Evolutionary conservation across 2,797 vertebrate species (phyloP), one percentile per base, ranked within the genome.

Genomic region (Tangara arthus): DNA sequence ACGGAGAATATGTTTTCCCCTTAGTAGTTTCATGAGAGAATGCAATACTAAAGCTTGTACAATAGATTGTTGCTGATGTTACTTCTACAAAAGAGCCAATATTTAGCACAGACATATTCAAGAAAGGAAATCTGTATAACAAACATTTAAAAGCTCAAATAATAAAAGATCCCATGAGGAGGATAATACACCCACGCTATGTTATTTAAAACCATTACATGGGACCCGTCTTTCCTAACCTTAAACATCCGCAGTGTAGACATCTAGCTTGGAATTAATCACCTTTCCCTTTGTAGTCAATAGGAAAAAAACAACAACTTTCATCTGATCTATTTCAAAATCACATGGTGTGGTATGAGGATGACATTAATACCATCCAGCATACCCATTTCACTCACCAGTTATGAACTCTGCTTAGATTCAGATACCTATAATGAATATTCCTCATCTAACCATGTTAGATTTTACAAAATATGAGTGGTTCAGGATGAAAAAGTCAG

Each of bases 81-180:
- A 83, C 14, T 68, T 60, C 47, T 80, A 69, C 14, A 78, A 57
- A 93, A 85, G 23, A 84, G 16, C 12, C 55, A 93, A 47, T 78
- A 94, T 86, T 89, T 78, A 73, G 37, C 53, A 60, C 37, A 70
- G n/a, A 12, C 19, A 44, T 50, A 63, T 46, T 88, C 20, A 65
- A 68, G n/a, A 71, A 81, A n/a, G 14, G 18, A 69, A 81, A 86
- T 34, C 16, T 76, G 35, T 70, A 5, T 11, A 41, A 69, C 21
- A 82, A 82, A 68, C 13, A 37, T 37, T 90, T 69, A 87, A 92
- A 94, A 86, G 32, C 34, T 92, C 47, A 82, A 84, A 94, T 47
- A 89, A 71, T 37, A 28, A 69, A 87, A 75, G 44, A 72, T 41
- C 41, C 19, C 49, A 41, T 13, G 41, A 90, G 77, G 26, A 81